Evolutionary conservation across 2,797 vertebrate species (phyloP).

Genomic region (Podarcis lilfordi): DNA sequence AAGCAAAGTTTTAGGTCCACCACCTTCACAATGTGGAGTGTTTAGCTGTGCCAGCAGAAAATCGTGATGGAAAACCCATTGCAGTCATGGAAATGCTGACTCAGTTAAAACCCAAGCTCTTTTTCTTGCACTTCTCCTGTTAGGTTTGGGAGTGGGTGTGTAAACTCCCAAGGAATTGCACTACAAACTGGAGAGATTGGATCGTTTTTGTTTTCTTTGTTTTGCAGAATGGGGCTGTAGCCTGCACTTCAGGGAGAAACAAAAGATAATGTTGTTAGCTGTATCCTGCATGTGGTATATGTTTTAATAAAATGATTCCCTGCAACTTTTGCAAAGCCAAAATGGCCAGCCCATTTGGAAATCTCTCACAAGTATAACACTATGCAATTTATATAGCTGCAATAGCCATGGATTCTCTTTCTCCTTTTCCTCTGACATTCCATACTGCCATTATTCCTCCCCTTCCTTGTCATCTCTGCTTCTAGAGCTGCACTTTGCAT

Average conservation of each 20-base stretch:
- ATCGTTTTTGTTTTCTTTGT: neutral
- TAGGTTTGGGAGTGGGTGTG: neutral
- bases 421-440: neutral
- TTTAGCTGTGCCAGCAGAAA: slow-evolving; percentile 6
- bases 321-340: neutral
- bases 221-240: neutral
- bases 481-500: neutral
- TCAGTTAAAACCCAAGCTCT: neutral
- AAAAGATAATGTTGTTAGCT: neutral
- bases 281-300: neutral
- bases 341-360: neutral
- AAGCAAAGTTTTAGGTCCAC: neutral
- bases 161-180: neutral
- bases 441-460: too few species aligned
- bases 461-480: neutral
- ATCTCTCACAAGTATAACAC: neutral
- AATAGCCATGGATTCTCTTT: neutral
- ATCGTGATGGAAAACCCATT: neutral
- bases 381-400: neutral
- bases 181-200: neutral
- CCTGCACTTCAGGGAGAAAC: neutral
- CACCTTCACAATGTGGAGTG: neutral
- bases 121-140: neutral
- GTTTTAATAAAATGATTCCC: slow-evolving; percentile 1
- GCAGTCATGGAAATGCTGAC: slow-evolving; percentile 10